Percentiles rank a stretch among this genome's conserved stretches.
Evolutionary conservation across 2,797 vertebrate species (phyloP).

Genomic region (Megalops cyprinoides): DNA sequence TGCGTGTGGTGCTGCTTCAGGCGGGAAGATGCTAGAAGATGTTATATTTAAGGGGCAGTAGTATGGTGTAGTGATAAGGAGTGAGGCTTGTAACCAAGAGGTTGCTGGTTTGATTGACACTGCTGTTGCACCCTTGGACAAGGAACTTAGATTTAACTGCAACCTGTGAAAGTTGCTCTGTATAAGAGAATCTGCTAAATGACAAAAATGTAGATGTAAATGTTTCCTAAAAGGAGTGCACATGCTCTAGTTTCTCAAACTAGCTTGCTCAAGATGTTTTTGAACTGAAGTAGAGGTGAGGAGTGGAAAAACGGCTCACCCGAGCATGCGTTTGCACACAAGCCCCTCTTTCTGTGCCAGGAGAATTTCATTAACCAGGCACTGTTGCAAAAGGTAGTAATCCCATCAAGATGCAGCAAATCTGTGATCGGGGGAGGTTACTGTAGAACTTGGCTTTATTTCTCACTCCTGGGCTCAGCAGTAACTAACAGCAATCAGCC

Average conservation of each 20-base stretch:
- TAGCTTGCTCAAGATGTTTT: background rate
- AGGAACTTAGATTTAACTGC: too few relatives aligned
- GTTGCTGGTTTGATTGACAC: too few relatives aligned
- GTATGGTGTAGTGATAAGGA: too few relatives aligned
- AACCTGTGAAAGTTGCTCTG: too few relatives aligned
- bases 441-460: conserved; percentile 46
- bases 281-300: background rate
- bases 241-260: background rate
- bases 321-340: background rate
- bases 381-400: conserved; percentile 57
- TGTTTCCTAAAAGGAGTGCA: too few relatives aligned
- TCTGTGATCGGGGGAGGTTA: conserved; percentile 37
- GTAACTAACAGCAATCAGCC: conserved; percentile 19
- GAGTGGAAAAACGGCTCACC: background rate
- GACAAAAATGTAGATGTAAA: too few relatives aligned
- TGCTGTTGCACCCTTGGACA: too few relatives aligned
- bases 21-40: too few relatives aligned
- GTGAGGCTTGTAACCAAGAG: too few relatives aligned
- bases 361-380: conserved; percentile 27
- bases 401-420: conserved; percentile 47
- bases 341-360: conserved; percentile 1
- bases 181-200: too few relatives aligned
- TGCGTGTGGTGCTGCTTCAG: too few relatives aligned
- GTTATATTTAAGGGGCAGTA: too few relatives aligned
- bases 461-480: conserved; percentile 53